phyloP scores from a whole-genome alignment of 2,888 invertebrate genomes.

The Sicus ferrugineus region DNA sequence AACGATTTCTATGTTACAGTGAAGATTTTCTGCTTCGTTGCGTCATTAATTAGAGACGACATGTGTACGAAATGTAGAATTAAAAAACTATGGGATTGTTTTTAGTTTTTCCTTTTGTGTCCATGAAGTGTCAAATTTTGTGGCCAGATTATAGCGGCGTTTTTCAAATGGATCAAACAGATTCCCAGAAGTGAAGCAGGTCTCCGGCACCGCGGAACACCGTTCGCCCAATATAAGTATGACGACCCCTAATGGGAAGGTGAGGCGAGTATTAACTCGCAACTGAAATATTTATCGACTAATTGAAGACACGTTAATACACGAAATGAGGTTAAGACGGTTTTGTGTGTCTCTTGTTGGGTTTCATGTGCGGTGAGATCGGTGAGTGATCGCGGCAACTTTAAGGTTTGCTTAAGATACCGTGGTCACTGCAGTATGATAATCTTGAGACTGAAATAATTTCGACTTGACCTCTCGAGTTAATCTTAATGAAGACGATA shows the following conservation, averaged over 20 bases:
- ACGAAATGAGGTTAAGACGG: no score
- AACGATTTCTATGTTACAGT: conserved; percentile 37
- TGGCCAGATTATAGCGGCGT: conserved; percentile 44
- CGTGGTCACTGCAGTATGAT: no score
- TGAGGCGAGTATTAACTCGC: no score
- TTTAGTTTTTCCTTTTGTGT: conserved; percentile 17
- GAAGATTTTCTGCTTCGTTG: conserved; percentile 36
- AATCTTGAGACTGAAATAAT: no score
- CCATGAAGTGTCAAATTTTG: conserved; percentile 53
- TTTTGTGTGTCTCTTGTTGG: no score
- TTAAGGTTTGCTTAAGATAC: no score
- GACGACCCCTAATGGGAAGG: not conserved
- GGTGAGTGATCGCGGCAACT: no score
- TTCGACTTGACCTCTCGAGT: no score
- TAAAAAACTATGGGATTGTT: conserved; percentile 34
- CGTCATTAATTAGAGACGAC: conserved; percentile 55
- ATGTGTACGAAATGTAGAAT: conserved; percentile 47
- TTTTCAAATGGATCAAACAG: conserved; percentile 3
- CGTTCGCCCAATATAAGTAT: no score
- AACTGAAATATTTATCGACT: not conserved
- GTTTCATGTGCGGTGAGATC: no score
- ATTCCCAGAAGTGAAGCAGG: conserved; percentile 1
- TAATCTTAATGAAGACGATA: no score
- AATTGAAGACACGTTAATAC: not conserved
- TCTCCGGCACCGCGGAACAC: no score